These are phyloP conservation scores for Trematomus bernacchii DNA, from an alignment of 2,797 vertebrate species.

Conservation along the genomic window DNA sequence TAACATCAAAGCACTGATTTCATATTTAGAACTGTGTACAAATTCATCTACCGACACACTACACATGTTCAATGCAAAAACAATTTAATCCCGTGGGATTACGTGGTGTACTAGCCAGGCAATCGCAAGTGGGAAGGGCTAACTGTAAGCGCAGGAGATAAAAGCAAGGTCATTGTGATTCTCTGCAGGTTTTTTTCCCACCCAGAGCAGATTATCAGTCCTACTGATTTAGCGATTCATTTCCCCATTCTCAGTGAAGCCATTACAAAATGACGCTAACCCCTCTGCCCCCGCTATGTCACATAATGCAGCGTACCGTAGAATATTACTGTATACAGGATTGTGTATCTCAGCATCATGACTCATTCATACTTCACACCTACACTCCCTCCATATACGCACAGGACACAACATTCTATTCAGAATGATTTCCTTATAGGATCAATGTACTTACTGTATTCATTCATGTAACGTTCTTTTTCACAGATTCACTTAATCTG, in stretches of 20 bases:
- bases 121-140: constrained; percentile 39
- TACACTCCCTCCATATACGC: not conserved
- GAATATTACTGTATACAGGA: constrained; percentile 14
- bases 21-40: constrained; percentile 51
- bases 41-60: constrained; percentile 38
- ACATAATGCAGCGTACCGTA: not conserved
- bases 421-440: constrained; percentile 42
- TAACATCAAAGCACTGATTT: constrained; percentile 61
- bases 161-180: constrained; percentile 71
- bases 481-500: constrained; percentile 78
- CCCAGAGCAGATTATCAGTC: constrained; percentile 62
- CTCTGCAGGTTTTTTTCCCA: constrained; percentile 66
- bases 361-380: constrained; percentile 20
- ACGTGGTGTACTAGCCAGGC: constrained; percentile 37
- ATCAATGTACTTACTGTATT: constrained; percentile 42
- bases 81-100: constrained; percentile 73
- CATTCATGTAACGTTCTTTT: constrained; percentile 61
- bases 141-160: constrained; percentile 57
- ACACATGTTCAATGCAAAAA: constrained; percentile 64
- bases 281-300: constrained; percentile 17
- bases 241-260: constrained; percentile 46
- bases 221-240: constrained; percentile 60
- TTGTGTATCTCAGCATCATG: not conserved
- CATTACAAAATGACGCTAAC: constrained; percentile 39
- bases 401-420: constrained; percentile 28